Evolutionary conservation across 2,113 vertebrate species (phyloP), one percentile per base, ranked within the genome.

Genomic region (Hemichromis elongatus): DNA sequence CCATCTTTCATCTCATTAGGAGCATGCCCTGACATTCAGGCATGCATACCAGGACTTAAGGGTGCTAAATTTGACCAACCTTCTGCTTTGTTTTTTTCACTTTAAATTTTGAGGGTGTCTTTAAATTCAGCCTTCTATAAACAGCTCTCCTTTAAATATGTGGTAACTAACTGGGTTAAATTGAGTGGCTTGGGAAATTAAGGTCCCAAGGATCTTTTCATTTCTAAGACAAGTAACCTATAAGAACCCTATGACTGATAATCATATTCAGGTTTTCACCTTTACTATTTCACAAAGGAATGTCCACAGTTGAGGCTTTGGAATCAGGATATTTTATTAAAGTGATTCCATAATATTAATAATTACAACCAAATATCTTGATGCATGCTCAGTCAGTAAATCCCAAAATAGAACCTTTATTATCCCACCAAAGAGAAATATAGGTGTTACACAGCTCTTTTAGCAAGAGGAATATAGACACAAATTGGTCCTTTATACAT

Each of bases 31-130:
- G 56, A 59, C 56, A 59, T 59, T 59, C 56, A 19, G 56, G 26
- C 56, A 33, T 1, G 28, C 9, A 0, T 33, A 61, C 57, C 19
- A 0, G 5, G 6, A 61, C 28, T 33, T 3, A 35, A 4, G 57
- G 28, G 57, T 16, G 57, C 18, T 35, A 33, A 61, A 1, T 35
- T 61, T 28, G 57, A 61, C 57, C 4, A n/a, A 35, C 3, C 57
- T 61, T 3, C 30, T 18, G 30, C 57, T 5, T 30, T 5, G 4
- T 30, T 30, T 30, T 30, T 30, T 3, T 30, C 57, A 4, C 59
- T n/a, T 63, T 63, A 18, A 18, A 37, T 37, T 63, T 35, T 37
- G 30, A n/a, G 35, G 30, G 59, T 12, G 30, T 63, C 30, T 63
- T 63, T 63, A 2, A 63, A 37, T 37, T 63, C 30, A 63, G 59